Evolutionary conservation across 2,888 invertebrate genomes (phyloP), one percentile per base, ranked within the genome.

Genomic region (Scotopteryx bipunctaria): DNA sequence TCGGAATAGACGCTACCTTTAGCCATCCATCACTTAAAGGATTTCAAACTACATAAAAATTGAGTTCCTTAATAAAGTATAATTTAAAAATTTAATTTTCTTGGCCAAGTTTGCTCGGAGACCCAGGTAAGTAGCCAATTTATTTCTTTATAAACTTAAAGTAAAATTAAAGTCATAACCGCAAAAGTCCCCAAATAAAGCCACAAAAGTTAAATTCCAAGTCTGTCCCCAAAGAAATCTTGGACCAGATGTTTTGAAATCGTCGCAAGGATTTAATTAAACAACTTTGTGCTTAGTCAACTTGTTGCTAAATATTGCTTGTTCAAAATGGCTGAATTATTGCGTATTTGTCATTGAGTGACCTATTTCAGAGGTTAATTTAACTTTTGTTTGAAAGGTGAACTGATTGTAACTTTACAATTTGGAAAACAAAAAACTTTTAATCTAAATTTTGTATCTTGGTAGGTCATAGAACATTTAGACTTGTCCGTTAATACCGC

Each of bases 241-340:
- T 49, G 53, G 71, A 65, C 73, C 79, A 81, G 79, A 77, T 81
- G 81, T 76, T 80, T 79, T 75, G 69, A 73, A 81, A 81, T 70
- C 69, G 73, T 72, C 75, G 72, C 66, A 59, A 67, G 76, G 79
- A 82, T 80, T 81, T 82, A 81, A 82, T 82, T 82, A 81, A 79
- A 77, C 66, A 67, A 81, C 67, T 81, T 76, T 60, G 55, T 47
- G 63, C 52, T 64, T 63, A 68, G 67, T 56, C 69, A 75, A 66
- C 71, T 69, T 71, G 73, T 73, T 64, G 66, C 68, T 70, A 71
- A 78, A 78, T 74, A 73, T 76, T 72, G 70, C 69, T 54, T 48
- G 48, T 48, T 54, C 23, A 31, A 44, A 54, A 49, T 41, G 31
- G 33, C 29, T 25, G 29, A 48, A 41, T 41, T 48, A 44, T 40